Evolutionary conservation across 1,140 invertebrate genomes (phyloP).

Genomic region (Mylabris phalerata): DNA sequence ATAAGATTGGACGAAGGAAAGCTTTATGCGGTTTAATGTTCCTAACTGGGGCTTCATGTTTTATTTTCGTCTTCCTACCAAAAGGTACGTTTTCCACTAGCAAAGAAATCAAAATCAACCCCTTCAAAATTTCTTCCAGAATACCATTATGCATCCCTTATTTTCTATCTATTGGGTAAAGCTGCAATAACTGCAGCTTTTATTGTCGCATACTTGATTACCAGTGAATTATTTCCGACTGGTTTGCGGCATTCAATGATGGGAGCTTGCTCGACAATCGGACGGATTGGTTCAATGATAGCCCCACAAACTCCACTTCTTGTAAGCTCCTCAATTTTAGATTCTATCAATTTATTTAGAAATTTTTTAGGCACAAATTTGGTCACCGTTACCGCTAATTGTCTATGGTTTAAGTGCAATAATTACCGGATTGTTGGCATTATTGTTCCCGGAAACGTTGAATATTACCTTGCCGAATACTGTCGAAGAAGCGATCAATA

Average conservation of each 20-base stretch:
- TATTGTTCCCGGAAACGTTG: constrained; percentile 64
- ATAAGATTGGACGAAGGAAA: constrained; percentile 55
- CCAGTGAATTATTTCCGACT: constrained; percentile 50
- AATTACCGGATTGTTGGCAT: constrained; percentile 52
- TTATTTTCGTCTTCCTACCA: constrained; percentile 33
- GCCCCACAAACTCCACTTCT: constrained; percentile 65
- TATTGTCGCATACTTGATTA: constrained; percentile 46
- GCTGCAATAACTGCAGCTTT: constrained; percentile 49
- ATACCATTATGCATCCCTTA: constrained; percentile 61
- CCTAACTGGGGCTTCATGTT: constrained; percentile 48
- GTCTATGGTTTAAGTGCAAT: constrained; percentile 61
- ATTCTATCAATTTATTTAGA: too few relatives aligned
- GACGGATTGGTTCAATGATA: constrained; percentile 63
- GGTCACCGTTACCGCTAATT: constrained; percentile 49
- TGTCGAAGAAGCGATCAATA: constrained; percentile 57
- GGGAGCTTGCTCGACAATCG: constrained; percentile 63
- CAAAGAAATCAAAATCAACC: neutral
- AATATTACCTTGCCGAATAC: constrained; percentile 61
- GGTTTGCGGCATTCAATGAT: constrained; percentile 46
- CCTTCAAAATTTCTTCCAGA: constrained; percentile 29
- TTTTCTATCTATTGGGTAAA: constrained; percentile 67
- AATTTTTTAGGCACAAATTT: constrained; percentile 25
- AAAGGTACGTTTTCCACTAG: constrained; percentile 18
- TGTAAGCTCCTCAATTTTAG: constrained; percentile 31
- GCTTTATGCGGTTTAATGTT: constrained; percentile 54